phyloP scores from a whole-genome alignment of 2,797 vertebrate species.

The Pelochelys cantorii region DNA sequence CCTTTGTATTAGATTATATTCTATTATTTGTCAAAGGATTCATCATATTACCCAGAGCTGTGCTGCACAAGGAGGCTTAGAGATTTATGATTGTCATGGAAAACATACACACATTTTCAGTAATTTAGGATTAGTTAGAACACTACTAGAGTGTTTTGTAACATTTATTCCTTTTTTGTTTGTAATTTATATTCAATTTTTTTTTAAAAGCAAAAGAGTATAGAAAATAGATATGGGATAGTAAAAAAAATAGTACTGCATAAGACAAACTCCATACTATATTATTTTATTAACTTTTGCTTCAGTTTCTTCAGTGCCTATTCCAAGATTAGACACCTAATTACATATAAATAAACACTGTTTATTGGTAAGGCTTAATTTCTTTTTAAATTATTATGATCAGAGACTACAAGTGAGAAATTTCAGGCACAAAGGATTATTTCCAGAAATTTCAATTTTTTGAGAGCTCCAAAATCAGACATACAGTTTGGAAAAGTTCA shows the following conservation, averaged over 20 bases:
- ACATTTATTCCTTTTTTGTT: background rate
- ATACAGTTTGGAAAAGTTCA: background rate
- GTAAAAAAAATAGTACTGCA: background rate
- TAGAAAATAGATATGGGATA: background rate
- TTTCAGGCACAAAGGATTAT: background rate
- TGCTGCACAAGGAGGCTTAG: background rate
- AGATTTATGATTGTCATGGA: background rate
- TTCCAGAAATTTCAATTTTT: background rate
- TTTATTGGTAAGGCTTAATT: background rate
- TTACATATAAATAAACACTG: background rate
- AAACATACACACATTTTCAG: background rate
- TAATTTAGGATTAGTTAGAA: background rate
- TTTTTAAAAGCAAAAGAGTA: background rate
- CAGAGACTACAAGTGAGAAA: background rate
- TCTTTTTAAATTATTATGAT: constrained; percentile 1
- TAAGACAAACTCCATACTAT: background rate
- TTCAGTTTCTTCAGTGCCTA: background rate
- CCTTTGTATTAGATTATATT: background rate
- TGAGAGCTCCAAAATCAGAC: background rate
- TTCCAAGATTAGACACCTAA: background rate
- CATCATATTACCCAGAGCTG: background rate
- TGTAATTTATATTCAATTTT: background rate
- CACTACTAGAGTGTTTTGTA: background rate
- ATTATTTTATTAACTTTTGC: background rate
- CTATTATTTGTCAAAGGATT: background rate